Evolutionary conservation across 2,113 vertebrate genomes (phyloP).

Genomic region (Catagonus wagneri): DNA sequence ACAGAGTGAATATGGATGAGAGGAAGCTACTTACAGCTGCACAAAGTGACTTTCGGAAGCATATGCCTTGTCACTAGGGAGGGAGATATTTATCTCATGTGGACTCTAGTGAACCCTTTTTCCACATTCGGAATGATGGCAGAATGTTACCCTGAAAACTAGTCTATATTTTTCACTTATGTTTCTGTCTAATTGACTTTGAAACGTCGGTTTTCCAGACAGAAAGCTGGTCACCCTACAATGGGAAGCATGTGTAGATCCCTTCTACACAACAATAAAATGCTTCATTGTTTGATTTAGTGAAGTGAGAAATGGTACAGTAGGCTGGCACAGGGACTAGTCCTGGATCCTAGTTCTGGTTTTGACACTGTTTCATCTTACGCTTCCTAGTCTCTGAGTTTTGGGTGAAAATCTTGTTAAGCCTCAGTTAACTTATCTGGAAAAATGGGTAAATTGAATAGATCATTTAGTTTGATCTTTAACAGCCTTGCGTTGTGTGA

Average conservation of each 20-base stretch:
- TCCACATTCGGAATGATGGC: background rate
- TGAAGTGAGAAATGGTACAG: background rate
- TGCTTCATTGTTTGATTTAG: background rate
- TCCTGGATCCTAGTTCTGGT: background rate
- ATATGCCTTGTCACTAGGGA: background rate
- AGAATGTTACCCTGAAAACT: slow-evolving; percentile 23
- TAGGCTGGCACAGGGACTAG: background rate
- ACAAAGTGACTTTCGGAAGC: background rate
- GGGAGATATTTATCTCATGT: background rate
- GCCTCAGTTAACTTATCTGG: background rate
- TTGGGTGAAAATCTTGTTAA: background rate
- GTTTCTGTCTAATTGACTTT: background rate
- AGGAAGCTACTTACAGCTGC: background rate
- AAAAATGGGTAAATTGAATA: background rate
- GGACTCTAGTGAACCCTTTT: background rate
- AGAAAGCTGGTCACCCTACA: background rate
- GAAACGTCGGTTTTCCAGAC: background rate
- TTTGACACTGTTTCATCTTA: background rate
- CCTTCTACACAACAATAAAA: background rate
- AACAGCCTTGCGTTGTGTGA: background rate
- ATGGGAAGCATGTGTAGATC: background rate
- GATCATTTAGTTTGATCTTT: background rate
- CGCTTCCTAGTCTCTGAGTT: background rate
- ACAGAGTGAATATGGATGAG: background rate
- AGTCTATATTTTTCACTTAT: background rate